These are phyloP conservation scores for Fulica atra DNA, from an alignment of 2,113 vertebrate species.

Conservation along the genomic window DNA sequence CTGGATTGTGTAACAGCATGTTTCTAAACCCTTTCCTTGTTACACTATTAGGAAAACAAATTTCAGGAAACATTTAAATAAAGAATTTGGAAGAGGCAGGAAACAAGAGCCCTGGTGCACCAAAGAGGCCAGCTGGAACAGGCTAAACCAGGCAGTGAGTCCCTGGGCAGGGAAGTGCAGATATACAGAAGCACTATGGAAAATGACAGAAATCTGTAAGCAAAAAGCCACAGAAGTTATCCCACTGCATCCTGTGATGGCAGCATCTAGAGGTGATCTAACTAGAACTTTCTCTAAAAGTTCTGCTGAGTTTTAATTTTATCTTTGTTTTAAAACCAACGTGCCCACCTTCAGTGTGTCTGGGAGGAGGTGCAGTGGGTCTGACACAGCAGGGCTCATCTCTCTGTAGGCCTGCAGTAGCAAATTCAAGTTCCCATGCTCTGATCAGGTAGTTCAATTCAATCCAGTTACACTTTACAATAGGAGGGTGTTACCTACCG, in stretches of 20 bases:
- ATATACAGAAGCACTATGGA: neutral
- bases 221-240: neutral
- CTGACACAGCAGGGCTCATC: neutral
- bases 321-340: neutral
- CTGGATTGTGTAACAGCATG: neutral
- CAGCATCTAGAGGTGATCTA: neutral
- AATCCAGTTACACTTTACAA: neutral
- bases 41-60: neutral
- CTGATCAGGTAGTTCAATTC: neutral
- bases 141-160: neutral
- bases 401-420: neutral
- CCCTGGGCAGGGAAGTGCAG: neutral
- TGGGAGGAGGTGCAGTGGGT: neutral
- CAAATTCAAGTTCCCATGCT: neutral
- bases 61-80: neutral
- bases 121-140: neutral
- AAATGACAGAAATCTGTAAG: neutral
- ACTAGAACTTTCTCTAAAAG: neutral
- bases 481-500: slow-evolving; percentile 73
- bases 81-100: neutral
- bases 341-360: neutral
- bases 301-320: neutral
- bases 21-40: no score
- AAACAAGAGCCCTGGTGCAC: neutral
- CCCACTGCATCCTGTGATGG: neutral